These are phyloP conservation scores for Lagenorhynchus albirostris DNA, from an alignment of 2,113 vertebrate species.

Conservation along the genomic window DNA sequence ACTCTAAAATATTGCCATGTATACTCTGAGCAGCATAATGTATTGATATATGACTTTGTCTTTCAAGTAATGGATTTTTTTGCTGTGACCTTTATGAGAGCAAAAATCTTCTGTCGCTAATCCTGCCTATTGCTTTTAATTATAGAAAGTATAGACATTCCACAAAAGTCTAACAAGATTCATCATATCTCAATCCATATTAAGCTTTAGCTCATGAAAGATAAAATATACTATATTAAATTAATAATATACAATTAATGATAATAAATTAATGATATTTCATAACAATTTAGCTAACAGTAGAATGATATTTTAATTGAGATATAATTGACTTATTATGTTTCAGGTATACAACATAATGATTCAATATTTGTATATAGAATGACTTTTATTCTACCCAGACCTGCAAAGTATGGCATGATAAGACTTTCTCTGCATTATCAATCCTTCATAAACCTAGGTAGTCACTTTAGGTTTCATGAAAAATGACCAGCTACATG, in stretches of 20 bases:
- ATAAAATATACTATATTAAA: conserved; percentile 42
- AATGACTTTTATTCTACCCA: not conserved
- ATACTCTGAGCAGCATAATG: conserved; percentile 3
- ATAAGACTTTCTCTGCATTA: not conserved
- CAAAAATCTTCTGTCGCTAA: conserved; percentile 71
- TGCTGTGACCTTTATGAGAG: conserved; percentile 63
- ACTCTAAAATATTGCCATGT: conserved; percentile 39
- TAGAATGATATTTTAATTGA: not conserved
- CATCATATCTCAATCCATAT: conserved; percentile 66
- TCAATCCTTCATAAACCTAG: not conserved
- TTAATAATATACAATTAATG: not conserved
- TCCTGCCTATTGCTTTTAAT: conserved; percentile 69
- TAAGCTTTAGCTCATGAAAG: conserved; percentile 51
- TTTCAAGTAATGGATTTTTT: conserved; percentile 75
- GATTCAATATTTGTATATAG: not conserved
- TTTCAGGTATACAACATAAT: not conserved
- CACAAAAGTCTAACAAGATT: conserved; percentile 73
- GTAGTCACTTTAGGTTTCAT: not conserved
- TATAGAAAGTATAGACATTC: conserved; percentile 59
- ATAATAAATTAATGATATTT: not conserved
- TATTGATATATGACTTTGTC: conserved; percentile 74
- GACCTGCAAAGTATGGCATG: not conserved
- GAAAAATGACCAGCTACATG: not conserved
- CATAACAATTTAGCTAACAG: not conserved
- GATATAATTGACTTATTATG: not conserved